Conservation (phyloP, 1,140 invertebrate species). For the Caerostris extrusa region DNA sequence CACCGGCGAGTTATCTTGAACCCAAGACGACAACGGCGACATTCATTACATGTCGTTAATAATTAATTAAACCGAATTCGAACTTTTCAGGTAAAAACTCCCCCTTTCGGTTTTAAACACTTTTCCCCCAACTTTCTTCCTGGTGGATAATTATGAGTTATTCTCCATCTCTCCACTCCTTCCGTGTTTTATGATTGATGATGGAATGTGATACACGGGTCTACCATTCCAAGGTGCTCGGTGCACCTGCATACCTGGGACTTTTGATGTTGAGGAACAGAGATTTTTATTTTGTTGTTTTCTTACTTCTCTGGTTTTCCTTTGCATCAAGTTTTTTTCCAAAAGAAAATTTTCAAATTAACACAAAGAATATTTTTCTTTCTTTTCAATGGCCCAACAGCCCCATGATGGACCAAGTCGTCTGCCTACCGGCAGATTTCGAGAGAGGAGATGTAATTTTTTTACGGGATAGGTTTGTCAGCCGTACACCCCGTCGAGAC, state of each 20-base stretch:
- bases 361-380: too few species aligned
- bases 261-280: background rate
- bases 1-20: background rate
- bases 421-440: too few species aligned
- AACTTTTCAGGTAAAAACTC: conserved; percentile 15
- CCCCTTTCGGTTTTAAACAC: too few species aligned
- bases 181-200: conserved; percentile 34
- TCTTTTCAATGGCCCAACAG: too few species aligned
- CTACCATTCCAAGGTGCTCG: conserved; percentile 1
- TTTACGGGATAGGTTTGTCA: too few species aligned
- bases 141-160: conserved; percentile 59
- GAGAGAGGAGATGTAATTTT: too few species aligned
- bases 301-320: background rate
- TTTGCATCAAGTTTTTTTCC: too few species aligned
- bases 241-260: conserved; percentile 17
- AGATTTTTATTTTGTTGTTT: too few species aligned
- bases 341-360: too few species aligned
- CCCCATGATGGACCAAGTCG: too few species aligned
- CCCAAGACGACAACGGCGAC: background rate
- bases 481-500: too few species aligned
- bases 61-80: conserved; percentile 60
- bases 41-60: conserved; percentile 43
- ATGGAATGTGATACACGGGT: background rate
- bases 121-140: background rate
- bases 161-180: background rate